Conservation (phyloP, 1,140 invertebrate genomes). For the Wiebesia pumilae region DNA sequence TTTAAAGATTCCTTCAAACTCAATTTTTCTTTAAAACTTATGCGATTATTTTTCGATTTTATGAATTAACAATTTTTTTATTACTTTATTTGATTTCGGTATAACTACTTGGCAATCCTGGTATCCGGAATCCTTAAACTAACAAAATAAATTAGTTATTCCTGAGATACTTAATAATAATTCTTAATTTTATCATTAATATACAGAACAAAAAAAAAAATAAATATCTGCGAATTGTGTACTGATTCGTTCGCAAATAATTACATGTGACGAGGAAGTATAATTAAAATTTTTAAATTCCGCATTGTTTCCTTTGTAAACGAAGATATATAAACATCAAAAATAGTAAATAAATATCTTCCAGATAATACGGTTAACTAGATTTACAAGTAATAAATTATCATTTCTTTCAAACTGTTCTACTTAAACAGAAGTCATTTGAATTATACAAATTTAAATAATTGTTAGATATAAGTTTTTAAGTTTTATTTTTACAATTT, state of each 20-base stretch:
- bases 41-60: conserved; percentile 28
- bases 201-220: conserved; percentile 7
- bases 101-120: conserved; percentile 18
- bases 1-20: conserved; percentile 41
- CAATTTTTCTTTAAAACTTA: conserved; percentile 36
- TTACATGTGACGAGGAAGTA: background rate
- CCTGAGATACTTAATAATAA: conserved; percentile 27
- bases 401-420: background rate
- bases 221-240: conserved; percentile 20
- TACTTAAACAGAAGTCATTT: too few species aligned
- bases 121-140: conserved; percentile 40
- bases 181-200: conserved; percentile 3
- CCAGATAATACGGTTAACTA: background rate
- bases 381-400: background rate
- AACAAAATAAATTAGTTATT: conserved; percentile 40
- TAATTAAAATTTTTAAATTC: background rate
- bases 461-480: too few species aligned
- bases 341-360: conserved; percentile 19
- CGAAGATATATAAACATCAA: conserved; percentile 10
- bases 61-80: conserved; percentile 53
- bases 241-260: background rate
- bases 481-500: too few species aligned
- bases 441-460: too few species aligned
- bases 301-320: background rate
- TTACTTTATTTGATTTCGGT: conserved; percentile 38